A percentile compares a stretch with the other conserved stretches of the same genome.
phyloP scores from a whole-genome alignment of 2,888 invertebrate genomes.

The Drosophila limbata region DNA sequence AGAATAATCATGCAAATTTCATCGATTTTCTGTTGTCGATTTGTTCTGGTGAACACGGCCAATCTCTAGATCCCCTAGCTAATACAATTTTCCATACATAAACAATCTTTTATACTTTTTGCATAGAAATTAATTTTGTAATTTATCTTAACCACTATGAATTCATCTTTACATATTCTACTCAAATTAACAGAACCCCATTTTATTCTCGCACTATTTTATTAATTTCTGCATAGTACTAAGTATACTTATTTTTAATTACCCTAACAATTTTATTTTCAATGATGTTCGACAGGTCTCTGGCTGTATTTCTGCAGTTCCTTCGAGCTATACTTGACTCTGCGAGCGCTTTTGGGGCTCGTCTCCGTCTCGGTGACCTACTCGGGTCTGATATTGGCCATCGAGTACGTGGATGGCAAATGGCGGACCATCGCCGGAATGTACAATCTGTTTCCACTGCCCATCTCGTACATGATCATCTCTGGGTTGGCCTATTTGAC shows the following conservation, averaged over 20 bases:
- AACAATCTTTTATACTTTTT: too few relatives aligned
- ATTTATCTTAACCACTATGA: too few relatives aligned
- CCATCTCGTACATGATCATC: slow-evolving; percentile 90
- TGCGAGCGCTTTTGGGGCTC: slow-evolving; percentile 90
- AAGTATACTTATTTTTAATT: background rate
- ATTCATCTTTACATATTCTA: too few relatives aligned
- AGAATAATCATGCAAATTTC: too few relatives aligned
- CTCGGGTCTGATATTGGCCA: slow-evolving; percentile 91
- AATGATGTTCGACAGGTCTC: slow-evolving; percentile 84
- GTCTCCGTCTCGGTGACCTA: slow-evolving; percentile 93
- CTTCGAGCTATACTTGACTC: slow-evolving; percentile 89
- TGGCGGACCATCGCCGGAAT: slow-evolving; percentile 93
- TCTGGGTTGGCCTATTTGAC: slow-evolving; percentile 90
- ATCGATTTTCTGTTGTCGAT: too few relatives aligned
- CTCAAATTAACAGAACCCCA: too few relatives aligned
- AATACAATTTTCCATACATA: too few relatives aligned
- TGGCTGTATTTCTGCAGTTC: slow-evolving; percentile 90
- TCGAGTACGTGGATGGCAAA: slow-evolving; percentile 92
- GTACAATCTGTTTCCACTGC: slow-evolving; percentile 92
- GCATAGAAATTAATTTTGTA: too few relatives aligned
- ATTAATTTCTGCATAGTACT: too few relatives aligned
- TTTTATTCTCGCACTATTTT: too few relatives aligned
- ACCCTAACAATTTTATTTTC: background rate
- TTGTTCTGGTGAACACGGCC: too few relatives aligned
- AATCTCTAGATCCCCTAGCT: too few relatives aligned